These are phyloP conservation scores for Agriopis leucophaearia DNA, from an alignment of 2,888 invertebrate species.

Conservation along the genomic window DNA sequence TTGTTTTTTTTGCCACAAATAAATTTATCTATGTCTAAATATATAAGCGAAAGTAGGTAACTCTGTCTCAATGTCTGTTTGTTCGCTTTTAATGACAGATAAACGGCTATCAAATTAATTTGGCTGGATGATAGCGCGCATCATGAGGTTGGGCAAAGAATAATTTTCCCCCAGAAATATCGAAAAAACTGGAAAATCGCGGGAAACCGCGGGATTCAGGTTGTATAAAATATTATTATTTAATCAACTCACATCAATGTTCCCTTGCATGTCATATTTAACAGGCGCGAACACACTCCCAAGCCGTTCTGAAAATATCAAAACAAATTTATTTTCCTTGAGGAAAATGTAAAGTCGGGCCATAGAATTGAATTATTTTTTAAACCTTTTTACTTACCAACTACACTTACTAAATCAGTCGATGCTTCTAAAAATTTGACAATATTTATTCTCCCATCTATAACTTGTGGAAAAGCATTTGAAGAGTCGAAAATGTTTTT, in stretches of 20 bases:
- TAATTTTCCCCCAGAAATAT: no score
- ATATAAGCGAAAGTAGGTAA: no score
- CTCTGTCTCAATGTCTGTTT: no score
- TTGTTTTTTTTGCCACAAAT: no score
- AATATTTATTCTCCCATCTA: slow-evolving; percentile 87
- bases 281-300: slow-evolving; percentile 91
- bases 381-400: slow-evolving; percentile 84
- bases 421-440: slow-evolving; percentile 87
- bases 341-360: neutral
- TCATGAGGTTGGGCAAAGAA: no score
- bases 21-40: no score
- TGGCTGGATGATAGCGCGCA: no score
- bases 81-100: no score
- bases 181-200: no score
- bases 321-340: neutral
- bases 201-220: no score
- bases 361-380: neutral
- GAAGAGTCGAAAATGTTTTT: slow-evolving; percentile 55
- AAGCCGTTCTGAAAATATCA: slow-evolving; percentile 88
- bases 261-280: slow-evolving; percentile 91
- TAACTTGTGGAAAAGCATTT: slow-evolving; percentile 83
- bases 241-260: slow-evolving; percentile 88
- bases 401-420: slow-evolving; percentile 86
- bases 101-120: no score
- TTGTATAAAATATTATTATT: neutral